Percentiles rank a stretch among this genome's conserved stretches.
phyloP scores from a whole-genome alignment of 92 coral and sea anemone species.

The Zoanthus sansibaricus region DNA sequence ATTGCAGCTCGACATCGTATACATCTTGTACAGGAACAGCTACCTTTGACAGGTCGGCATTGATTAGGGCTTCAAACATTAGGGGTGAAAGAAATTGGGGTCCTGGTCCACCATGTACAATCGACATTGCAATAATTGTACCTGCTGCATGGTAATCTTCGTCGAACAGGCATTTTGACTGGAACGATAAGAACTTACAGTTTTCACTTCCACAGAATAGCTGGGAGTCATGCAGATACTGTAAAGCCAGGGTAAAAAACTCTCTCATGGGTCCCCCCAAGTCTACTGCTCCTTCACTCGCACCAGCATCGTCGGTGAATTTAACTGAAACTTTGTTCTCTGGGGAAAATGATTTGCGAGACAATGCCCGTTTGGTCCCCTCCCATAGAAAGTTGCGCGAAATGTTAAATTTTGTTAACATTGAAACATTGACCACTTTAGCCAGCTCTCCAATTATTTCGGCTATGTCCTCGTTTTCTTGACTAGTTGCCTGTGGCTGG shows the following conservation, averaged over 20 bases:
- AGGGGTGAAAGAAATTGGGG: slow-evolving; percentile 57
- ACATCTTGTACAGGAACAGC: slow-evolving; percentile 44
- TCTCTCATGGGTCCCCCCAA: slow-evolving; percentile 71
- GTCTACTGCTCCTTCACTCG: slow-evolving; percentile 78
- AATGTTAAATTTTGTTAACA: too few species aligned
- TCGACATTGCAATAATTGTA: slow-evolving; percentile 42
- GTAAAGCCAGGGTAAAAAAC: slow-evolving; percentile 61
- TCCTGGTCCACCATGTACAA: slow-evolving; percentile 56
- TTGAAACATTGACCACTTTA: too few species aligned
- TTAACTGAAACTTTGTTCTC: slow-evolving; percentile 57
- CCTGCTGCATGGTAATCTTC: slow-evolving; percentile 63
- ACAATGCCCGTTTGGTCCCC: too few species aligned
- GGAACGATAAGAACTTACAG: slow-evolving; percentile 56
- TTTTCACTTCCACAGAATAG: slow-evolving; percentile 62
- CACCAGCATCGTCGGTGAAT: slow-evolving; percentile 78
- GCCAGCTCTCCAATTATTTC: too few species aligned
- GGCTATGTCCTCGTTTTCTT: too few species aligned
- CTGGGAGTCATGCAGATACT: slow-evolving; percentile 54
- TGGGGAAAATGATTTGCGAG: too few species aligned
- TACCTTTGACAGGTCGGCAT: slow-evolving; percentile 26
- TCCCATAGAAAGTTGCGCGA: too few species aligned
- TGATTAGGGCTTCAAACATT: slow-evolving; percentile 49
- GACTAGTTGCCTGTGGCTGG: too few species aligned
- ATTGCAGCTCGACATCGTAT: slow-evolving; percentile 49
- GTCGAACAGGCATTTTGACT: slow-evolving; percentile 48